A percentile compares a stretch with the other conserved stretches of the same genome.
These are phyloP conservation scores for Trematocara zebra DNA, from an alignment of 2,113 vertebrate genomes.

Conservation along the genomic window DNA sequence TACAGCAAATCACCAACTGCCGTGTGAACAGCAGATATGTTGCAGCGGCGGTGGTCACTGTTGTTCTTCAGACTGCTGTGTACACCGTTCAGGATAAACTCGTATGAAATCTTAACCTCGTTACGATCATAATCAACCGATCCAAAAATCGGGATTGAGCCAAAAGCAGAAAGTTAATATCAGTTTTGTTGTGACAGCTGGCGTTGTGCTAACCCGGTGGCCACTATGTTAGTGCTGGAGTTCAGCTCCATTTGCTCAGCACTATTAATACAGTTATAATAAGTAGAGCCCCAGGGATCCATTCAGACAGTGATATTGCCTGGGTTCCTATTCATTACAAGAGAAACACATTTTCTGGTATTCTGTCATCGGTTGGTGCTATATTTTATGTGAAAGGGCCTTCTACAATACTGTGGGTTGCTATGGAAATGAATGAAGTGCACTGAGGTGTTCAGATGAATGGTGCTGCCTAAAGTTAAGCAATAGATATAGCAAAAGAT, in stretches of 20 bases:
- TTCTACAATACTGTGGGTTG: neutral
- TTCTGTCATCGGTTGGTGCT: neutral
- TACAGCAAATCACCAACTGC: neutral
- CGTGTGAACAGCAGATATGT: neutral
- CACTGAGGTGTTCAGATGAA: neutral
- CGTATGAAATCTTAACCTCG: neutral
- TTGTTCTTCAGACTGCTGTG: neutral
- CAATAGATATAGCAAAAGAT: neutral
- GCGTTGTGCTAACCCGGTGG: neutral
- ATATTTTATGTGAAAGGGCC: constrained; percentile 4
- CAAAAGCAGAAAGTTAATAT: neutral
- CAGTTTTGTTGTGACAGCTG: neutral
- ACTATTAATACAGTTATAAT: constrained; percentile 25
- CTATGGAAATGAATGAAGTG: constrained; percentile 17
- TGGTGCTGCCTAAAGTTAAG: neutral
- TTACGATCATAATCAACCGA: neutral
- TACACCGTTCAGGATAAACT: neutral
- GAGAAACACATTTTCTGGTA: constrained; percentile 14
- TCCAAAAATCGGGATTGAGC: neutral
- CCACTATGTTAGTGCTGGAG: neutral
- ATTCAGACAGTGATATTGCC: neutral
- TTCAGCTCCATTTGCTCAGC: constrained; percentile 20
- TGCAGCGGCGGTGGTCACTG: neutral
- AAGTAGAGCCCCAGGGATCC: neutral
- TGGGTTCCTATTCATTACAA: constrained; percentile 31